Base-by-base conservation (phyloP, 2,113 vertebrate species). In the Laticauda laticaudata region DNA sequence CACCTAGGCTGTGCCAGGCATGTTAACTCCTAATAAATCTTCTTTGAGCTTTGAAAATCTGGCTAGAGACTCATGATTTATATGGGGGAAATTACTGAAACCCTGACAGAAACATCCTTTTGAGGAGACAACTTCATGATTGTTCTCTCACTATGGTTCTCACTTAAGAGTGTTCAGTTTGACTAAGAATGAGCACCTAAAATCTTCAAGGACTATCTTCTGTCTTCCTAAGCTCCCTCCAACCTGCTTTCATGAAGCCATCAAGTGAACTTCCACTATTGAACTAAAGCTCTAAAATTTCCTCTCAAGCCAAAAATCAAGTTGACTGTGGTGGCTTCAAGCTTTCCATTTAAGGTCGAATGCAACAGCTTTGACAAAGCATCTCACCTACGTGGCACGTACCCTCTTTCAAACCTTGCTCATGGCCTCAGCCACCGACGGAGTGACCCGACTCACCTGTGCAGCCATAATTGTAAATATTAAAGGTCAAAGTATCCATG, bases 391-490 rank as follows among this genome's bases (percentile, higher is more conserved):
- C 1, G 15, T 75, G 69, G 69, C 1, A 20, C 1, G 7, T 20
- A 39, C 7, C 34, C 3, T 43, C 75, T 10, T 34, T 43, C 75
- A 43, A 21, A 81, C 34, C 15, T 43, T 81, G 18, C 34, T 0
- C 7, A 7, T 43, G 34, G 34, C 34, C 34, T 43, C 34, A 21
- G 7, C 34, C 34, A 4, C 34, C 15, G 3, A 81, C 34, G 3
- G 75, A 20, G 3, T 0, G 7, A 34, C n/a, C 18, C 18, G 39
- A 92, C 97, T 91, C 53, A 99, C 99, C 99, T 93, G 98, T 99
- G 96, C 99, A 99, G 94, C 98, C 99, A 0, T 99, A 99, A 97
- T 99, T 99, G 92, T 99, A 99, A 94, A 99, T 96, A 53, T 98
- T 99, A 96, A 98, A 97, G 12, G 99, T 99, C 94, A 99, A 94